Evolutionary conservation across 1,140 invertebrate genomes (phyloP), one percentile per base, ranked within the genome.

Genomic region (Leptinotarsa defecta): DNA sequence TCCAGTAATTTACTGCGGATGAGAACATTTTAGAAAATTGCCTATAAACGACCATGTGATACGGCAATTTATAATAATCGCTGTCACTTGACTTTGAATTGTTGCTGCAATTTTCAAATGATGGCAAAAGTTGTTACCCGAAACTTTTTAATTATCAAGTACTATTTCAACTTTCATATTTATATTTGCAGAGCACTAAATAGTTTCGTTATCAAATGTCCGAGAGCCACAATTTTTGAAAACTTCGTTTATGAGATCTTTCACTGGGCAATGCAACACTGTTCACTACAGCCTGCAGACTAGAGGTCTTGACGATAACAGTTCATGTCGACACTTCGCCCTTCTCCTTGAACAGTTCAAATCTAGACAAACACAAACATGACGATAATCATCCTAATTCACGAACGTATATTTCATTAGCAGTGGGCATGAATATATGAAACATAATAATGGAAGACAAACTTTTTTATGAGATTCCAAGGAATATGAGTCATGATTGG

Each of bases 11-110:
- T 24, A 52, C 48, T 70, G 48, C 68, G 68, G 68, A 70, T 70
- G 68, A 70, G 68, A 22, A 22, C 68, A 70, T 70, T 70, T 70
- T 70, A 70, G 68, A 52, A 70, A 70, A 70, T 70, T 52, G 68
- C 24, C 13, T 70, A 68, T 43, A 57, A 57, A 4, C 15, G 65
- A 24, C 24, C 65, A 68, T 68, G 65, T 68, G 65, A 68, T 68
- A 49, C n/a, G 68, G 15, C 48, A 70, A 70, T 70, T 70, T 49
- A 52, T 48, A 70, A 49, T 70, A 70, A 70, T 70, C 68, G 68
- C 48, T 49, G 68, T 70, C 68, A 70, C 68, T 70, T 70, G 68
- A 70, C 20, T 48, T 20, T 20, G 34, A 48, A 43, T 43, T 70
- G 52, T 57, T 19, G 15, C 52, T 57, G 52, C n/a, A 57, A 15